Evolutionary conservation across 1,140 invertebrate genomes (phyloP).

Genomic region (Doryteuthis pealeii): DNA sequence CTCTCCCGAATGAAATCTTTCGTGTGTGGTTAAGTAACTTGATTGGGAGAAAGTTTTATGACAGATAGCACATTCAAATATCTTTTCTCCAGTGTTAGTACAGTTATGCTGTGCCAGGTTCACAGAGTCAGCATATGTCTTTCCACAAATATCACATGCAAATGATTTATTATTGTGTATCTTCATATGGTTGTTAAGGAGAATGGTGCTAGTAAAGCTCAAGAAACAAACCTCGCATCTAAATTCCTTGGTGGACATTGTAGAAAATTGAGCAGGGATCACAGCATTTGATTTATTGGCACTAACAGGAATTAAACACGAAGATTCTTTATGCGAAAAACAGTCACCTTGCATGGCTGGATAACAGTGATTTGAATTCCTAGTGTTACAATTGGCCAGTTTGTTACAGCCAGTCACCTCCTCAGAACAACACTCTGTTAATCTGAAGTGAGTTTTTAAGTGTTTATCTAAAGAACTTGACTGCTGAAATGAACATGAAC

Average conservation of each 20-base stretch:
- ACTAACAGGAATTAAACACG: too few species aligned
- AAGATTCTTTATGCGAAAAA: too few species aligned
- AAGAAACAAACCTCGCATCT: neutral
- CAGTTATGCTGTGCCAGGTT: neutral
- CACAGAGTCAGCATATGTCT: neutral
- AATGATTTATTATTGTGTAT: conserved; percentile 21
- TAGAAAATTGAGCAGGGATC: too few species aligned
- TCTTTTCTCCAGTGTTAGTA: conserved; percentile 32
- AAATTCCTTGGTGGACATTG: neutral
- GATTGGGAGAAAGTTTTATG: neutral
- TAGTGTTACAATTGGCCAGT: too few species aligned
- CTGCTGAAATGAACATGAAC: too few species aligned
- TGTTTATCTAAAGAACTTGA: too few species aligned
- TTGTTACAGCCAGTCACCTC: too few species aligned
- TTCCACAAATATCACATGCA: neutral
- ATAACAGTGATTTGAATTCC: too few species aligned
- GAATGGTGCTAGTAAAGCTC: neutral
- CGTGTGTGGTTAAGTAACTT: neutral
- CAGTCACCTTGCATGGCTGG: too few species aligned
- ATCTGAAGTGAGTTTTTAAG: too few species aligned
- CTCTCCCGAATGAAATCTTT: conserved; percentile 17
- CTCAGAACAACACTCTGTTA: too few species aligned
- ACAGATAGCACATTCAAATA: conserved; percentile 14
- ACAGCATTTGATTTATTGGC: too few species aligned
- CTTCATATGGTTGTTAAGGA: neutral